A percentile compares a stretch with the other conserved stretches of the same genome.
Evolutionary conservation across 1,140 invertebrate genomes (phyloP).

Genomic region (Triops longicaudatus): DNA sequence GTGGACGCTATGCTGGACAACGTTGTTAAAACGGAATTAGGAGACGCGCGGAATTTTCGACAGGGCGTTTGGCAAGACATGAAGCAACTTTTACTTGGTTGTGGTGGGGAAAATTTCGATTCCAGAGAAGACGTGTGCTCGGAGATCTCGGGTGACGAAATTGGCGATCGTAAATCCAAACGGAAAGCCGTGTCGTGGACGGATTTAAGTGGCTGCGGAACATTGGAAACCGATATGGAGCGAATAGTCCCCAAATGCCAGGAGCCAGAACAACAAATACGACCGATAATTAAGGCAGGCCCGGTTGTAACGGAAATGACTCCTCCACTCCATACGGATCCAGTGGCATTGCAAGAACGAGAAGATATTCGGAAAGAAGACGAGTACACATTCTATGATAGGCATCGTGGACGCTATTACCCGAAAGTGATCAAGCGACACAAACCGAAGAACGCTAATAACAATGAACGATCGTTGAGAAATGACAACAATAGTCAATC

Average conservation of each 20-base stretch:
- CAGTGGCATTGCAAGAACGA: neutral
- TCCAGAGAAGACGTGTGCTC: neutral
- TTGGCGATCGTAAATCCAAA: neutral
- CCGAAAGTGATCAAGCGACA: neutral
- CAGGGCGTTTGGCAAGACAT: neutral
- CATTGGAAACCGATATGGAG: slow-evolving; percentile 1
- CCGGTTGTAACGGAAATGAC: neutral
- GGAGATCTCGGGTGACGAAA: neutral
- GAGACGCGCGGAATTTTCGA: neutral
- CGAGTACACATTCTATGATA: neutral
- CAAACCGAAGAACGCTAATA: neutral
- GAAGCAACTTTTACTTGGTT: neutral
- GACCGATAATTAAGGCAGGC: neutral
- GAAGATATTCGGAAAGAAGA: neutral
- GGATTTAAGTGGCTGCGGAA: neutral
- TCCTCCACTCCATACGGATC: neutral
- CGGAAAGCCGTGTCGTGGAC: neutral
- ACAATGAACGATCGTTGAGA: neutral
- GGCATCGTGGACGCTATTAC: neutral
- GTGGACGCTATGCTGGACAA: neutral
- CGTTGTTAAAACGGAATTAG: neutral
- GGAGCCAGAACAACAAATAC: neutral
- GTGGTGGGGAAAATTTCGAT: neutral
- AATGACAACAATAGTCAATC: neutral
- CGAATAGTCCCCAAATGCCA: neutral